These are phyloP conservation scores for Drosophila guanche DNA, from an alignment of 1,140 invertebrate species.

Conservation along the genomic window DNA sequence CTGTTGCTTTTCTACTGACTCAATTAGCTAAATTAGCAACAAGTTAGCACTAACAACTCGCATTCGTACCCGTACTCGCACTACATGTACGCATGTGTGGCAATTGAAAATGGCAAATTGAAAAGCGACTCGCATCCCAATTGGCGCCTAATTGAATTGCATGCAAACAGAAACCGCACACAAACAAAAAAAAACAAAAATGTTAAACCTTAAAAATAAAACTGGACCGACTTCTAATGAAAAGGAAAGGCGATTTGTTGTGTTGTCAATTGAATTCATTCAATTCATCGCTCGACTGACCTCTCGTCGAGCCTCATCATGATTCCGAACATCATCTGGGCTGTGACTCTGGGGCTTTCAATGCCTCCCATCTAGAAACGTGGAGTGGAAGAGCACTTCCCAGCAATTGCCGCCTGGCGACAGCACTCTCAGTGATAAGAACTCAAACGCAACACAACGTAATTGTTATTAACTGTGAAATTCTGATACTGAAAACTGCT, in stretches of 20 bases:
- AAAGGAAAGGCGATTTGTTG: slow-evolving; percentile 63
- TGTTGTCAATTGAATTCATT: slow-evolving; percentile 50
- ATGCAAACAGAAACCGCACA: slow-evolving; percentile 51
- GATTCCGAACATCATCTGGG: slow-evolving; percentile 26
- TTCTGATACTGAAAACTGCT: slow-evolving; percentile 32
- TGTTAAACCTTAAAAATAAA: slow-evolving; percentile 30
- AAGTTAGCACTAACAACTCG: slow-evolving; percentile 57
- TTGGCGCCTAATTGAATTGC: slow-evolving; percentile 74
- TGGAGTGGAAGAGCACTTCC: neutral
- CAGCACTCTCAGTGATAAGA: slow-evolving; percentile 53
- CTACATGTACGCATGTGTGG: slow-evolving; percentile 20
- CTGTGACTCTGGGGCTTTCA: neutral
- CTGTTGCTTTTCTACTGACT: slow-evolving; percentile 41
- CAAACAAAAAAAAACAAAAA: slow-evolving; percentile 18
- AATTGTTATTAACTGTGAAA: slow-evolving; percentile 72
- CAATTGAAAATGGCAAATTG: slow-evolving; percentile 57
- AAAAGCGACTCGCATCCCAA: slow-evolving; percentile 63
- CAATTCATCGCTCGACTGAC: slow-evolving; percentile 43
- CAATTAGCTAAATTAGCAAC: slow-evolving; percentile 75
- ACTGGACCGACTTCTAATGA: slow-evolving; percentile 46
- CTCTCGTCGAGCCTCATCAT: slow-evolving; percentile 27
- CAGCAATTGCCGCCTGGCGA: slow-evolving; percentile 39
- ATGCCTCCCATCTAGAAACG: neutral
- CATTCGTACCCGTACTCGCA: no score
- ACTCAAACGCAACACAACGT: slow-evolving; percentile 26